Percentiles rank a stretch among this genome's conserved stretches.
These are phyloP conservation scores for Rhinoderma darwinii DNA, from an alignment of 2,113 vertebrate species.

Conservation along the genomic window DNA sequence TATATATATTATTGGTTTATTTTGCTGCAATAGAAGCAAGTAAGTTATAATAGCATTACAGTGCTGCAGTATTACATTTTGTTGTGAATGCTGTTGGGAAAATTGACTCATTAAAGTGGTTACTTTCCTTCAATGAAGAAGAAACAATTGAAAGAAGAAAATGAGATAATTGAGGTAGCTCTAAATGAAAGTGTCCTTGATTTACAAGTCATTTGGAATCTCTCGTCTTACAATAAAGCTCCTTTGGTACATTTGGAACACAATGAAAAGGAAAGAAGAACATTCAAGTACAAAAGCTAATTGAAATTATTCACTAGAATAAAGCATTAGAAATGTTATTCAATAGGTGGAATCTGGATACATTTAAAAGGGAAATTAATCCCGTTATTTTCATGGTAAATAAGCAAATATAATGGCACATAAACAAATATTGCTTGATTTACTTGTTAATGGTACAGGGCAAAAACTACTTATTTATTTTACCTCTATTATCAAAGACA, in stretches of 20 bases:
- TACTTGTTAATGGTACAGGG: background rate
- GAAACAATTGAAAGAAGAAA: slow-evolving; percentile 57
- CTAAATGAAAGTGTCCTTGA: slow-evolving; percentile 44
- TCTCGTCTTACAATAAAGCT: slow-evolving; percentile 36
- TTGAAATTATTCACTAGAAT: slow-evolving; percentile 15
- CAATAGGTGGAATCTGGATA: slow-evolving; percentile 37
- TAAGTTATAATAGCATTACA: slow-evolving; percentile 28
- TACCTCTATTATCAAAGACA: no score
- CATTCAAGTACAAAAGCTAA: background rate
- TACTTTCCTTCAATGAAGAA: slow-evolving; percentile 59
- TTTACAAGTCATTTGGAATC: slow-evolving; percentile 57
- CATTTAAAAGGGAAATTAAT: background rate
- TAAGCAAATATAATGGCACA: slow-evolving; percentile 31
- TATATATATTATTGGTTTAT: slow-evolving; percentile 39
- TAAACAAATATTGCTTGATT: slow-evolving; percentile 13
- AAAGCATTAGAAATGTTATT: slow-evolving; percentile 29
- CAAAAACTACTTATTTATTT: background rate
- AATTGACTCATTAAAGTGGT: slow-evolving; percentile 61
- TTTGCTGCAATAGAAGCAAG: slow-evolving; percentile 21
- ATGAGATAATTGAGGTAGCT: slow-evolving; percentile 46
- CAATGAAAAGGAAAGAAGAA: slow-evolving; percentile 42
- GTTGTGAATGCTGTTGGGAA: slow-evolving; percentile 56
- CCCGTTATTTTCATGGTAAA: background rate
- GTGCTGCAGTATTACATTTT: slow-evolving; percentile 52
- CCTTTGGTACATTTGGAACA: slow-evolving; percentile 31